Conservation (phyloP, 1,140 invertebrate genomes). For the Drosophila murphyi region DNA sequence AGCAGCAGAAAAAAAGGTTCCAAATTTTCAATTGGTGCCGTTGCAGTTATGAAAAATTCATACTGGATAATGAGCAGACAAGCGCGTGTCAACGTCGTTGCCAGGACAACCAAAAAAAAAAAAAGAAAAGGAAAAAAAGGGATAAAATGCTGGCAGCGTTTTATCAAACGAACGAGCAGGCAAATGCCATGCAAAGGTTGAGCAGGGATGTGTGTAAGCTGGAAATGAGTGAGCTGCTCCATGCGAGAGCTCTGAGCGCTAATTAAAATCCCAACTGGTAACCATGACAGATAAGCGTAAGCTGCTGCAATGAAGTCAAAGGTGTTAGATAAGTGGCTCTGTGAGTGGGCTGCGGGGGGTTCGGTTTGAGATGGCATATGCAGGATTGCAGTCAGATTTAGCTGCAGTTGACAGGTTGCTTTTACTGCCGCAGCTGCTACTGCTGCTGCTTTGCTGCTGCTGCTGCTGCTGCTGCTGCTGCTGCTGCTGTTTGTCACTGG, state of each 20-base stretch:
- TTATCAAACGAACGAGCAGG: constrained; percentile 72
- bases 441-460: background rate
- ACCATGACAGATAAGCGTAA: constrained; percentile 74
- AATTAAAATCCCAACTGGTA: constrained; percentile 73
- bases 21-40: constrained; percentile 66
- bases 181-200: constrained; percentile 61
- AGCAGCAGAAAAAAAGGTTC: constrained; percentile 43
- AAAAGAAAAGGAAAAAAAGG: constrained; percentile 6
- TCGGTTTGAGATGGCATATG: background rate
- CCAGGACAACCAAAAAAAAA: constrained; percentile 46
- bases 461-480: constrained; percentile 2
- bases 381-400: constrained; percentile 24
- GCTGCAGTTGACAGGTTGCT: constrained; percentile 55
- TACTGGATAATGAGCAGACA: constrained; percentile 81
- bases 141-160: constrained; percentile 55
- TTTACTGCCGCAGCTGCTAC: background rate
- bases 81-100: constrained; percentile 74
- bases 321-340: constrained; percentile 73
- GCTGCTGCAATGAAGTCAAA: constrained; percentile 63
- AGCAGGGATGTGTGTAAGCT: constrained; percentile 33
- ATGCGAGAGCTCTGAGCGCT: constrained; percentile 39
- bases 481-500: constrained; percentile 34
- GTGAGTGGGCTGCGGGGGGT: background rate
- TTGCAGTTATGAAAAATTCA: constrained; percentile 81
- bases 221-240: constrained; percentile 45